Base-by-base conservation (phyloP, 1,140 invertebrate species). In the Ridgeia piscesae region DNA sequence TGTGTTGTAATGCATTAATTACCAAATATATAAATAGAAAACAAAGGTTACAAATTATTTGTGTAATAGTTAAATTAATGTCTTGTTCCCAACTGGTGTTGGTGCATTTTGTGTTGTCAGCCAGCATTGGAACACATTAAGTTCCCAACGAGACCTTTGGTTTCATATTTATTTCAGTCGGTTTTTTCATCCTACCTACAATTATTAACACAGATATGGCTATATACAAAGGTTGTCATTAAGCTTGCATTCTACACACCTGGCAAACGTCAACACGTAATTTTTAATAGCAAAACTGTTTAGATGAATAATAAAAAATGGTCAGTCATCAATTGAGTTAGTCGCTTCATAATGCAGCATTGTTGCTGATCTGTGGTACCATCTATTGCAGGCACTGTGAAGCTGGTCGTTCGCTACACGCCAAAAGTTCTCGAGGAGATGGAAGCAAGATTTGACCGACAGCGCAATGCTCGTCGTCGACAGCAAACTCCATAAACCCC, bases 371-470 rank as follows among this genome's bases (percentile, higher is more conserved):
- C 4, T 42, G 42, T 77, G 27, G 58, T 77, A 21, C 27, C 8
- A 9, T 33, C 35, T 91, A 14, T 92, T 92, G 35, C 93, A 96
- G 96, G 95, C 33, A 98, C 98, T 93, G 99, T 99, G 0, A 99
- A 99, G 96, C 96, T 99, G 90, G 99, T 99, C 35, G 99, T 99
- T 1, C 97, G 99, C 48, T 99, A 99, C 95, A 99, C 99, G 34
- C 99, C 99, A 34, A 98, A 99, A 96, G 98, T 99, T 48, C 96
- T 99, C 33, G 99, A 99, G 96, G 99, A 99, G 97, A 99, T 99
- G 99, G 99, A 99, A 97, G 97, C 99, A 96, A 97, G 99, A 94
- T 99, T 99, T 96, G 99, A 99, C 95, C 99, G 99, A 95, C 99
- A 99, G 89, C 93, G 95, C 91, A 92, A 42, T 21, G 90, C 92